A percentile compares a stretch with the other conserved stretches of the same genome.
Conservation (phyloP, 1,140 invertebrate species). For the Atopsyche davidsoni region DNA sequence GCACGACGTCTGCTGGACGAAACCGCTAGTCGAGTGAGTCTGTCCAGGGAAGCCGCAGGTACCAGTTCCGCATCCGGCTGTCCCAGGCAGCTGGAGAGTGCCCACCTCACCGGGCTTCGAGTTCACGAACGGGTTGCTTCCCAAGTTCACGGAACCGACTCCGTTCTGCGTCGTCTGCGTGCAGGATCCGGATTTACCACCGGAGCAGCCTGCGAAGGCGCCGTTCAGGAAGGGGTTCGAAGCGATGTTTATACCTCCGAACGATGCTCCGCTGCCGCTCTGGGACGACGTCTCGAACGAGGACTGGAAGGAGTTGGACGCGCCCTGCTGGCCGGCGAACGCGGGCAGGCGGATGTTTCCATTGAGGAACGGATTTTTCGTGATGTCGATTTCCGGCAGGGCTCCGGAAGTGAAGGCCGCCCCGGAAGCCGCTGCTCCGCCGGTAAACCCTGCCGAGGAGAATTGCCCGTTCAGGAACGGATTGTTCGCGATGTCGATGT, state of each 20-base stretch:
- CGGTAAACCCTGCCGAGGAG: constrained; percentile 31
- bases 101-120: neutral
- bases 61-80: constrained; percentile 6
- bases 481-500: constrained; percentile 36
- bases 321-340: constrained; percentile 4
- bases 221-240: constrained; percentile 34
- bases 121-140: constrained; percentile 9
- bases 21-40: neutral
- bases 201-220: constrained; percentile 18
- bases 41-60: neutral
- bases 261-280: constrained; percentile 2
- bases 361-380: constrained; percentile 36
- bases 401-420: constrained; percentile 29
- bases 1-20: constrained; percentile 15
- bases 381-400: constrained; percentile 31
- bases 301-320: constrained; percentile 6
- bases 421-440: constrained; percentile 13
- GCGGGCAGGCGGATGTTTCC: constrained; percentile 22
- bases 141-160: neutral
- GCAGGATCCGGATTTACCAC: constrained; percentile 11
- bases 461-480: constrained; percentile 43
- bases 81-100: constrained; percentile 9
- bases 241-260: constrained; percentile 15
- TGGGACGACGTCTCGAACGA: constrained; percentile 7
- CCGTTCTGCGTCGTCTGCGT: neutral